A percentile compares a stretch with the other conserved stretches of the same genome.
Conservation (phyloP, 92 coral and sea anemone species). For the Epizoanthus illoricatus region DNA sequence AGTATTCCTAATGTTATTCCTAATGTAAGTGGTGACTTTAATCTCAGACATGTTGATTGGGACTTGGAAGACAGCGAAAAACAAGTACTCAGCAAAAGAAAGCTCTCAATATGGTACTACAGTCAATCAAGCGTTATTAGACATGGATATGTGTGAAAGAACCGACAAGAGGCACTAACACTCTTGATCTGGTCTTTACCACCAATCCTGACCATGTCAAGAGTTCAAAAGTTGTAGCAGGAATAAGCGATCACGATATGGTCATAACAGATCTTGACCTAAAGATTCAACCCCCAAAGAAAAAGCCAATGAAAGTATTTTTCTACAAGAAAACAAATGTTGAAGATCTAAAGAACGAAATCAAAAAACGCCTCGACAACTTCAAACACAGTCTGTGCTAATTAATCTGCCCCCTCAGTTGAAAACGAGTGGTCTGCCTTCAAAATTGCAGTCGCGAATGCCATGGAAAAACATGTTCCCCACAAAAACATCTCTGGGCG, state of each 20-base stretch:
- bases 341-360: conserved; percentile 29
- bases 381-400: conserved; percentile 14
- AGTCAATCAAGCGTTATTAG: conserved; percentile 41
- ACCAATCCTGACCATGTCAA: conserved; percentile 20
- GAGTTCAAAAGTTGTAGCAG: neutral
- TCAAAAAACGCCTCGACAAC: neutral
- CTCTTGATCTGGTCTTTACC: conserved; percentile 27
- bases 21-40: conserved; percentile 47
- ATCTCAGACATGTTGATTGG: conserved; percentile 46
- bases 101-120: conserved; percentile 46
- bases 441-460: conserved; percentile 21
- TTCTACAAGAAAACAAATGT: conserved; percentile 34
- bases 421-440: conserved; percentile 27
- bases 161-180: conserved; percentile 29
- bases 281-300: conserved; percentile 35
- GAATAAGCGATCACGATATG: conserved; percentile 47
- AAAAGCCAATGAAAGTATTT: neutral
- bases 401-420: conserved; percentile 2
- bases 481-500: conserved; percentile 27
- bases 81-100: conserved; percentile 33
- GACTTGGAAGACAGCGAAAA: conserved; percentile 38
- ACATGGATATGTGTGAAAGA: conserved; percentile 34
- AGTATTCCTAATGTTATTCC: conserved; percentile 28
- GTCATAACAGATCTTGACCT: conserved; percentile 1
- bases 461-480: conserved; percentile 32